Evolutionary conservation across 2,888 invertebrate species (phyloP).

Genomic region (Iphiclides podalirius): DNA sequence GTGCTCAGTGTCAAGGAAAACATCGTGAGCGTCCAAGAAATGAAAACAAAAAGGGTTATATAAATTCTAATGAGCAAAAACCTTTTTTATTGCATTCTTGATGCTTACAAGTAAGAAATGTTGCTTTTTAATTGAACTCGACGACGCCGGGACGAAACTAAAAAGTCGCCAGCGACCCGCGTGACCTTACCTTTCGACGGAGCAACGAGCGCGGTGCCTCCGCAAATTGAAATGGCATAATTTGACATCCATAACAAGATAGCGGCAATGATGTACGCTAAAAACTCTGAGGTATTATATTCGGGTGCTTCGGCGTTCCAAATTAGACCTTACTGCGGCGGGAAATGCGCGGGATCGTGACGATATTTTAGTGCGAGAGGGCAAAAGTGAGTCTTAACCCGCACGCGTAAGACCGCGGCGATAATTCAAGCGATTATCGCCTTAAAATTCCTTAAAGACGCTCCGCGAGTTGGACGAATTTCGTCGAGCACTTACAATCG

Average conservation of each 20-base stretch:
- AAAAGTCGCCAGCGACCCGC: slow-evolving; percentile 1
- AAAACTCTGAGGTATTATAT: not conserved
- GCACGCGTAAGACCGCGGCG: not conserved
- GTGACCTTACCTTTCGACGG: slow-evolving; percentile 8
- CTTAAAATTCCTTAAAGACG: slow-evolving; percentile 21
- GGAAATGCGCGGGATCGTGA: not conserved
- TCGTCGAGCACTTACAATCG: slow-evolving; percentile 44
- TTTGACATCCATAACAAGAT: slow-evolving; percentile 22
- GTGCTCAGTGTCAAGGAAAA: no score
- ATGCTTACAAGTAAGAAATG: no score
- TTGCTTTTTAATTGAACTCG: not conserved
- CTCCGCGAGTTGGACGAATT: slow-evolving; percentile 41
- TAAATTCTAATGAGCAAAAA: no score
- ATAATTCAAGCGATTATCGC: slow-evolving; percentile 29
- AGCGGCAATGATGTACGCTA: not conserved
- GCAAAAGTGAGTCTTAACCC: slow-evolving; percentile 11
- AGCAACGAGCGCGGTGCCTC: not conserved
- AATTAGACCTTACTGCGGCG: slow-evolving; percentile 6
- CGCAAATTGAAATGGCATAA: slow-evolving; percentile 18
- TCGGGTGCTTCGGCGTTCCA: not conserved
- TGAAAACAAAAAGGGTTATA: no score
- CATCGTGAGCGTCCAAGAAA: no score
- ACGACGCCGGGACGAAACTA: not conserved
- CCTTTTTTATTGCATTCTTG: no score
- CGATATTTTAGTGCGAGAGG: not conserved